A percentile compares a stretch with the other conserved stretches of the same genome.
Conservation (phyloP, 2,113 vertebrate species). For the Myodes glareolus region DNA sequence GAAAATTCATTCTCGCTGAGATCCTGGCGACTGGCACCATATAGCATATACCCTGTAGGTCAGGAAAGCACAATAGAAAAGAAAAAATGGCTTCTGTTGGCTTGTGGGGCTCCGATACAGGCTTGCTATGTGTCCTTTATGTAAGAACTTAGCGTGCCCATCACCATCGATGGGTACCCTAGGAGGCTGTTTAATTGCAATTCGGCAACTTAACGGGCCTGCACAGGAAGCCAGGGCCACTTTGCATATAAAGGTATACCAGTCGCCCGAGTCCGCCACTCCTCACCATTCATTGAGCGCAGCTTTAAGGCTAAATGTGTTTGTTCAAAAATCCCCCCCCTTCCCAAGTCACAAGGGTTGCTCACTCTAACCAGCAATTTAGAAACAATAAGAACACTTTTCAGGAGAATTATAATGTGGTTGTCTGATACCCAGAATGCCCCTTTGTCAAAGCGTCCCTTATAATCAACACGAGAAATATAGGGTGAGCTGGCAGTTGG, state of each 20-base stretch:
- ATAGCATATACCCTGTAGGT: not conserved
- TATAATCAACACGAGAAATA: constrained; percentile 64
- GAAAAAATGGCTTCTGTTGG: not conserved
- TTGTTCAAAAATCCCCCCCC: constrained; percentile 41
- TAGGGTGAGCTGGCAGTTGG: constrained; percentile 52
- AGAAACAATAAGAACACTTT: constrained; percentile 79
- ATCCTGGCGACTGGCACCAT: not conserved
- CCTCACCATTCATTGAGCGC: not conserved
- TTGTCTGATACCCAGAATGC: constrained; percentile 73
- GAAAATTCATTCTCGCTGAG: not conserved
- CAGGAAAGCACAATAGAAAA: not conserved
- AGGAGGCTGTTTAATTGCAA: constrained; percentile 11
- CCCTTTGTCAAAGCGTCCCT: constrained; percentile 66
- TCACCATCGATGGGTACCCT: not conserved
- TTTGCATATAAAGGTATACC: constrained; percentile 26
- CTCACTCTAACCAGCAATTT: constrained; percentile 76
- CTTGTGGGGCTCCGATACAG: not conserved
- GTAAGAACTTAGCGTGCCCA: not conserved
- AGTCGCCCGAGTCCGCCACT: constrained; percentile 5
- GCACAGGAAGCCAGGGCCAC: constrained; percentile 30
- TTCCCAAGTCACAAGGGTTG: constrained; percentile 60
- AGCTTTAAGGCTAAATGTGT: constrained; percentile 18
- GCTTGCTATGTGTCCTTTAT: not conserved
- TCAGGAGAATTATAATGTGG: constrained; percentile 76
- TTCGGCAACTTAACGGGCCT: not conserved